These are phyloP conservation scores for Euwallacea fornicatus DNA, from an alignment of 1,140 invertebrate species.

Conservation along the genomic window DNA sequence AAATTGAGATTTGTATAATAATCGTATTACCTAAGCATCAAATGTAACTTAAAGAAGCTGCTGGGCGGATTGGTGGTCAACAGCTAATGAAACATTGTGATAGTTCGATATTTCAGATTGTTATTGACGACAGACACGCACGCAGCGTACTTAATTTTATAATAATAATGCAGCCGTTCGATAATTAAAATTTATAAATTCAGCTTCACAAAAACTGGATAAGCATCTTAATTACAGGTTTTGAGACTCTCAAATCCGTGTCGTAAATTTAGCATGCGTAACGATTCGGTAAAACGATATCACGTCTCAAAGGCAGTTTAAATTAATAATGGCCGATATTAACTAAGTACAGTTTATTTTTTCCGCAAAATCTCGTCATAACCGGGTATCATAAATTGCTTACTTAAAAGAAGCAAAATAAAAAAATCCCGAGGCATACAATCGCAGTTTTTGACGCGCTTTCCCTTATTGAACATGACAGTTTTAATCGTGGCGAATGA, in stretches of 20 bases:
- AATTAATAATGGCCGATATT: conserved; percentile 33
- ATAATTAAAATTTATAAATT: conserved; percentile 16
- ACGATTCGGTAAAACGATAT: conserved; percentile 21
- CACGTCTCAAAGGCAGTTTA: conserved; percentile 13
- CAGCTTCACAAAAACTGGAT: conserved; percentile 12
- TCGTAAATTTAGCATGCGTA: conserved; percentile 22
- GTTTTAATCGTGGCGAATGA: not conserved
- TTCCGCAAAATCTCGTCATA: conserved; percentile 7
- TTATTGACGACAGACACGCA: conserved; percentile 4
- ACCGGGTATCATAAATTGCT: conserved; percentile 21
- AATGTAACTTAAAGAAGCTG: not conserved
- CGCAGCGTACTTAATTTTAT: not conserved
- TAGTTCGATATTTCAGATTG: not conserved
- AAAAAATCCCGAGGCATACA: not conserved
- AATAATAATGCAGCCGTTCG: not conserved
- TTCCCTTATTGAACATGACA: not conserved
- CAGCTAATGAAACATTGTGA: not conserved
- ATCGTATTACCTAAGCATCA: not conserved
- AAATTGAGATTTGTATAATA: not conserved
- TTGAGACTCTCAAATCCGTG: conserved; percentile 20
- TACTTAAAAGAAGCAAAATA: not conserved
- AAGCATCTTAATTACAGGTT: conserved; percentile 23
- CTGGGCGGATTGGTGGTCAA: not conserved
- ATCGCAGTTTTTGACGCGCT: not conserved
- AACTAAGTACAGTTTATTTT: conserved; percentile 25